Evolutionary conservation across 92 coral and sea anemone genomes (phyloP), one percentile per base, ranked within the genome.

Genomic region (Zoanthus gigantus): DNA sequence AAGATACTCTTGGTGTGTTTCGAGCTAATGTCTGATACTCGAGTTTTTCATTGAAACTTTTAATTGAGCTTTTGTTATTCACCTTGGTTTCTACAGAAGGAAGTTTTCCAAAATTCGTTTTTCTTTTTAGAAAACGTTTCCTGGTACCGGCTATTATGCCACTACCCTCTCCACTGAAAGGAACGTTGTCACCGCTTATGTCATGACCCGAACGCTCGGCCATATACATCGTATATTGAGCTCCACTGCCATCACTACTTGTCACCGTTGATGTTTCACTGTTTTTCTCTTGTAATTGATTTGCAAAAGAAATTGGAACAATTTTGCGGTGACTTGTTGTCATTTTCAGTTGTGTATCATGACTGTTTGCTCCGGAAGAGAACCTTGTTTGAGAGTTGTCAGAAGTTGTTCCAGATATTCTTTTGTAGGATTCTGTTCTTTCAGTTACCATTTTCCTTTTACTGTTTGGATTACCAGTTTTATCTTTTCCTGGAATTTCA

Each of bases 221-320:
- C 9, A 15, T 60, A 67, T 47, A 10, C 52, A 2, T 81, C 16
- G 57, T 23, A 66, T 65, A 30, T 56, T 7, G 28, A 8, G 18
- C 7, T 28, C 61, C 60, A 12, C 72, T 61, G 3, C 54, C 29
- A 53, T 81, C 85, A 65, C 85, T 74, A 81, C 75, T 81, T 54
- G 47, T 28, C 16, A 18, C 75, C 7, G 46, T n/a, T 29, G 45
- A 28, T 6, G 44, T 10, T 67, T 30, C 58, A 31, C 54, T 23
- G 16, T 32, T 46, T 15, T 65, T 56, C 1, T 66, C 75, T 16
- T 46, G 66, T n/a, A 45, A 29, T 48, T 28, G 15, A 47, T 4
- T 32, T 44, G 57, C 23, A 6, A 67, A 74, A 23, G 44, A 7
- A 11, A 32, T 65, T 63, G 15, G 74, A 81, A 12, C 16, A 14